Percentiles rank a stretch among this genome's conserved stretches.
Evolutionary conservation across 1,140 invertebrate genomes (phyloP).

Genomic region (Medauroidea extradentata): DNA sequence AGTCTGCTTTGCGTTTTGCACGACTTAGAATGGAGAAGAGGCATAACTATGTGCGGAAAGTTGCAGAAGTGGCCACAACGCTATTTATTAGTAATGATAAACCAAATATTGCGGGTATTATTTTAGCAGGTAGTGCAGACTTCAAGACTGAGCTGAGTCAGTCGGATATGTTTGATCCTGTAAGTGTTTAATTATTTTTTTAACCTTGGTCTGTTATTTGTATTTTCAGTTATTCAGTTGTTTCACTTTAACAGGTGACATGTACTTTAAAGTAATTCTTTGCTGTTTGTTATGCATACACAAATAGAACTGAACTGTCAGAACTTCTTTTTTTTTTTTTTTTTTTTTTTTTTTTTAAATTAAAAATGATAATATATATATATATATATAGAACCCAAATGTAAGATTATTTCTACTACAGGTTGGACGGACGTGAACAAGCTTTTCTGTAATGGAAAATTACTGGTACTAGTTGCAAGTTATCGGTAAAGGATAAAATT

Average conservation of each 20-base stretch:
- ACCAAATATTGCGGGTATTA: constrained; percentile 94
- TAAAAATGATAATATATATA: neutral
- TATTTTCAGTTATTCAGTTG: no score
- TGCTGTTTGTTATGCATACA: no score
- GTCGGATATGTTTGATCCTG: constrained; percentile 99
- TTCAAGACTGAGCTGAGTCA: constrained; percentile 99
- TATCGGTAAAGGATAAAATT: no score
- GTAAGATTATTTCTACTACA: no score
- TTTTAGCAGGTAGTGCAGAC: constrained; percentile 97
- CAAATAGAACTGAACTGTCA: neutral
- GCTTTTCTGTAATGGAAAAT: no score
- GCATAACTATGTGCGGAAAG: constrained; percentile 99
- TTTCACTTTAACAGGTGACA: no score
- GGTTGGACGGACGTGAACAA: no score
- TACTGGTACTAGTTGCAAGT: no score
- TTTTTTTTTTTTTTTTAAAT: constrained; percentile 1
- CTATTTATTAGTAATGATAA: constrained; percentile 98
- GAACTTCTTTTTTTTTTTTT: neutral
- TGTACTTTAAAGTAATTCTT: no score
- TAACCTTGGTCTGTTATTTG: neutral
- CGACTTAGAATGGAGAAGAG: constrained; percentile 99
- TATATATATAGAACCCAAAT: neutral
- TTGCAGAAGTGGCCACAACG: constrained; percentile 96
- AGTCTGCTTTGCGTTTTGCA: constrained; percentile 98
- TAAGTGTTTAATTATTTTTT: constrained; percentile 49